Evolutionary conservation across 2,797 vertebrate genomes (phyloP).

Genomic region (Hypotaenidia philippensis): DNA sequence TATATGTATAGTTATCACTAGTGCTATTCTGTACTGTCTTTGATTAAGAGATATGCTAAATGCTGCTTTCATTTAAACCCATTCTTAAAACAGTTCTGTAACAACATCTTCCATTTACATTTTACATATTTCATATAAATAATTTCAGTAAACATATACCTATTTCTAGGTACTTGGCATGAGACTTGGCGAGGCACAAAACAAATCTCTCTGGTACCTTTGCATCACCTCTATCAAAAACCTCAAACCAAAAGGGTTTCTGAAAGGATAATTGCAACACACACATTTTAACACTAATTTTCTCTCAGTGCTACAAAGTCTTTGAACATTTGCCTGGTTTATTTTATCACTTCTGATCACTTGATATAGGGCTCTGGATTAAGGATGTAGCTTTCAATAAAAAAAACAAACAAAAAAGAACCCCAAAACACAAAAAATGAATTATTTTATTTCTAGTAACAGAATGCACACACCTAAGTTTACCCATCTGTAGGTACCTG

Average conservation of each 20-base stretch:
- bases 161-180: neutral
- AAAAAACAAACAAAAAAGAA: too few relatives aligned
- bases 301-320: neutral
- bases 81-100: neutral
- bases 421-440: fast-evolving
- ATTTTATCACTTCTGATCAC: neutral
- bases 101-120: neutral
- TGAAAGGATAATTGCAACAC: neutral
- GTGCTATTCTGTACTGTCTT: neutral
- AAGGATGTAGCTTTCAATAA: neutral
- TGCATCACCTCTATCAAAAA: neutral
- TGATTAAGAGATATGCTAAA: neutral
- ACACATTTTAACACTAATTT: neutral
- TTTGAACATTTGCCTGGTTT: neutral
- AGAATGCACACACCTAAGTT: neutral
- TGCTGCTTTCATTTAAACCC: neutral
- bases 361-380: neutral
- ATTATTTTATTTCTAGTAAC: neutral
- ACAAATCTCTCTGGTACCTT: neutral
- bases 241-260: neutral
- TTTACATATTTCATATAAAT: neutral
- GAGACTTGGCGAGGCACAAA: neutral
- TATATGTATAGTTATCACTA: neutral
- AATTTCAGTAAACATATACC: neutral
- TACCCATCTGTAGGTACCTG: neutral